Conservation (phyloP, 2,888 invertebrate genomes). For the Cepaea hortensis region DNA sequence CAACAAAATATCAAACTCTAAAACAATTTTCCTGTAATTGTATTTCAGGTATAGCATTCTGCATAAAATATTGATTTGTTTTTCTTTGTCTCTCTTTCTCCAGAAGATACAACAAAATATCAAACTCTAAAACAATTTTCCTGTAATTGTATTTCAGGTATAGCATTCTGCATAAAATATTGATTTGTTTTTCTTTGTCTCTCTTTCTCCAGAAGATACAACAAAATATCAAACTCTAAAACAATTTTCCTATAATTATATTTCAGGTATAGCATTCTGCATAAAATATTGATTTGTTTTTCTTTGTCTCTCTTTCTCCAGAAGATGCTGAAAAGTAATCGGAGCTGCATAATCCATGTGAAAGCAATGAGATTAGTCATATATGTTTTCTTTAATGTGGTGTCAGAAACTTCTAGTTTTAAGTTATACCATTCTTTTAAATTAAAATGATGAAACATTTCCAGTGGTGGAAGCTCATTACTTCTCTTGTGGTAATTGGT, state of each 20-base stretch:
- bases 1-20: too few relatives aligned
- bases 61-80: too few relatives aligned
- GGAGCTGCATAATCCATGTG: neutral
- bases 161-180: neutral
- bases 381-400: neutral
- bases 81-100: too few relatives aligned
- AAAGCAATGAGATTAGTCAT: neutral
- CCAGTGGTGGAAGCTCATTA: neutral
- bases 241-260: too few relatives aligned
- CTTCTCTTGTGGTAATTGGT: neutral
- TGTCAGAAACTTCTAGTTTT: neutral
- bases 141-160: too few relatives aligned
- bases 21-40: too few relatives aligned
- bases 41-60: too few relatives aligned
- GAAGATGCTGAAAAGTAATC: slow-evolving; percentile 14
- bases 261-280: too few relatives aligned
- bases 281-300: neutral
- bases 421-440: neutral
- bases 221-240: neutral
- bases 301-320: neutral
- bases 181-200: neutral
- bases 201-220: neutral
- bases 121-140: too few relatives aligned
- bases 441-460: neutral
- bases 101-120: too few relatives aligned